These are phyloP conservation scores for Lepidotrigona ventralis DNA, from an alignment of 1,140 invertebrate species.

Conservation along the genomic window DNA sequence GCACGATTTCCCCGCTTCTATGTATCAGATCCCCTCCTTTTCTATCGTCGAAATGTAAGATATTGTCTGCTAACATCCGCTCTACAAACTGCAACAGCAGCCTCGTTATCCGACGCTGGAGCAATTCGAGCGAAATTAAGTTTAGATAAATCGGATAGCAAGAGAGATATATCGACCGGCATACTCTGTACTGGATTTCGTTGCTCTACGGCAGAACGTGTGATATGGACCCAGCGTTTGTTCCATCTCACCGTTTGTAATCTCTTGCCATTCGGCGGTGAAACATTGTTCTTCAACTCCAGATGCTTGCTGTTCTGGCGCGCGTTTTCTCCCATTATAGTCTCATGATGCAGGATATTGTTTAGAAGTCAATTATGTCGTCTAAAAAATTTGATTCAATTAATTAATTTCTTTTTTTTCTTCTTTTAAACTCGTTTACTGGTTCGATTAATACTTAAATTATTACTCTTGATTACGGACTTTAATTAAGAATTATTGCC, in stretches of 20 bases:
- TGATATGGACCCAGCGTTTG: neutral
- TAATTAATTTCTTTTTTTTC: too few species aligned
- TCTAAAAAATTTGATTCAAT: too few species aligned
- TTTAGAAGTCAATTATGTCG: too few species aligned
- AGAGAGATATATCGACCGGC: conserved; percentile 18
- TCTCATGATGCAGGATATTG: neutral
- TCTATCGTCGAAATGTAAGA: neutral
- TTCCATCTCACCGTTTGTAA: conserved; percentile 3
- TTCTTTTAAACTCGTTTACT: too few species aligned
- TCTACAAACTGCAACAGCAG: neutral
- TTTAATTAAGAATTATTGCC: too few species aligned
- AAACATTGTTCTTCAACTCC: neutral
- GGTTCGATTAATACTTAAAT: too few species aligned
- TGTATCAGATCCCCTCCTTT: neutral
- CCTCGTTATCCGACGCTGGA: neutral
- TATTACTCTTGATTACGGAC: too few species aligned
- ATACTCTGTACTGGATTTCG: conserved; percentile 1
- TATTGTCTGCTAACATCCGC: neutral
- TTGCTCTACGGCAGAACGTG: neutral
- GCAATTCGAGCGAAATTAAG: conserved; percentile 30
- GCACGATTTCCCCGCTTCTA: too few species aligned
- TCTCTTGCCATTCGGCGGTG: neutral
- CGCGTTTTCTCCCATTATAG: neutral
- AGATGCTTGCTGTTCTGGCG: neutral
- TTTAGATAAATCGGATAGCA: conserved; percentile 50